Evolutionary conservation across 2,888 invertebrate species (phyloP), one percentile per base, ranked within the genome.

Genomic region (Raillietiella orientalis): DNA sequence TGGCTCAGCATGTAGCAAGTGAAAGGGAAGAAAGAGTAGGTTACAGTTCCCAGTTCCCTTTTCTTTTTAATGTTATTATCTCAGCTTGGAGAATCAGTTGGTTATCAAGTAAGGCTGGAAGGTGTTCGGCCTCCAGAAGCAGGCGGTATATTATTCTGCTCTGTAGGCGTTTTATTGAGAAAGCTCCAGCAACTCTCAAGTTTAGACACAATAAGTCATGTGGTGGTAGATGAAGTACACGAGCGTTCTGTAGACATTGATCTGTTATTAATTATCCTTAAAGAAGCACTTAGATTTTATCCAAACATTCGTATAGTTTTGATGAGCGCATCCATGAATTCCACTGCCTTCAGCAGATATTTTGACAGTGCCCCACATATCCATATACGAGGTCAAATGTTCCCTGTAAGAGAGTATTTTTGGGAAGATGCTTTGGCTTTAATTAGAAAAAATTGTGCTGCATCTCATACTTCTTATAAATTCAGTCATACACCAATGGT

Each of bases 311-410:
- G 56, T 37, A 37, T 69, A 0, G 38, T 66, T 3, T 43, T 69
- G 1, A 67, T 69, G 67, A 67, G 66, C 32, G 69, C 69, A 2
- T 66, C 67, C 0, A 45, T 67, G 5, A 59, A 66, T 33, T 52
- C 56, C 0, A 48, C 49, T 3, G 46, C 60, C 3, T 63, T 66
- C 38, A 55, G 58, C 26, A 43, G 49, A 38, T 65, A 54, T 36
- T 56, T 54, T 29, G 35, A 41, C 11, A 37, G 39, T 26, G 44
- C 49, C 3, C 36, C 40, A 3, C 22, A 17, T 6, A 17, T 17
- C n/a, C 22, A 22, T 22, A 6, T 22, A n/a, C 6, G 6, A 8
- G 22, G 22, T 8, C 6, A 12, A n/a, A 8, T 22, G 5, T 22
- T 22, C 22, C 22, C 22, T 6, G 22, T 22, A 6, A 22, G 11